A percentile compares a stretch with the other conserved stretches of the same genome.
phyloP scores from a whole-genome alignment of 2,113 vertebrate genomes.

The Bambusicola thoracicus region DNA sequence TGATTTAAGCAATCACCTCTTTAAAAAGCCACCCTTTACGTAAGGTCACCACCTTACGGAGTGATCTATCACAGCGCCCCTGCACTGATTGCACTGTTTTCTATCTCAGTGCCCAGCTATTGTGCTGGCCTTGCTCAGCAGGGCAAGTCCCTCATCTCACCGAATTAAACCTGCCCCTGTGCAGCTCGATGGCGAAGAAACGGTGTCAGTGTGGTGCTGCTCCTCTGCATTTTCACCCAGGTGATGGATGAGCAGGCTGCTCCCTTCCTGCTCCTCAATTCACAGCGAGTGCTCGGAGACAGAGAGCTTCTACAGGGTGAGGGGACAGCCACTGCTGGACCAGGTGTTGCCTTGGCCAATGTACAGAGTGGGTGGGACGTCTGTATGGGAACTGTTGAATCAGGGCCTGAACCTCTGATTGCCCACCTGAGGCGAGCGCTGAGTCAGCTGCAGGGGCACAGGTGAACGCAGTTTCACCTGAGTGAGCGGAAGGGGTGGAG shows the following conservation, averaged over 20 bases:
- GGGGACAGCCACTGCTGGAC: not conserved
- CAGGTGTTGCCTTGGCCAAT: not conserved
- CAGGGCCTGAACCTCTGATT: no score
- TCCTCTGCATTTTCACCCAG: not conserved
- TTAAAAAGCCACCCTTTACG: not conserved
- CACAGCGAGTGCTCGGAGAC: not conserved
- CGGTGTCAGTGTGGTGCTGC: not conserved
- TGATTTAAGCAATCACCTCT: not conserved
- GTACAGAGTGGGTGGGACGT: no score
- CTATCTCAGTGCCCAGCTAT: not conserved
- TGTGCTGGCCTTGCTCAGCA: not conserved
- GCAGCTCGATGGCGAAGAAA: not conserved
- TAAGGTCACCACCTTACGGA: not conserved
- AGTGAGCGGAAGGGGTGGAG: no score
- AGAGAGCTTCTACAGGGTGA: not conserved
- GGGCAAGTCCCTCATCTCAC: not conserved
- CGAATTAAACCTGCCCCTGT: not conserved
- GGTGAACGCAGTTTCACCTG: no score
- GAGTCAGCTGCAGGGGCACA: no score
- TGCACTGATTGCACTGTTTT: fast-evolving
- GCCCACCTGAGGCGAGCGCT: no score
- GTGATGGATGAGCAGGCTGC: not conserved
- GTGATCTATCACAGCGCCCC: not conserved
- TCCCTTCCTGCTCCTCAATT: not conserved
- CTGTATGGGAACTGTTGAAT: no score